Evolutionary conservation across 2,888 invertebrate species (phyloP), one percentile per base, ranked within the genome.

Genomic region (Pyrrhia umbra): DNA sequence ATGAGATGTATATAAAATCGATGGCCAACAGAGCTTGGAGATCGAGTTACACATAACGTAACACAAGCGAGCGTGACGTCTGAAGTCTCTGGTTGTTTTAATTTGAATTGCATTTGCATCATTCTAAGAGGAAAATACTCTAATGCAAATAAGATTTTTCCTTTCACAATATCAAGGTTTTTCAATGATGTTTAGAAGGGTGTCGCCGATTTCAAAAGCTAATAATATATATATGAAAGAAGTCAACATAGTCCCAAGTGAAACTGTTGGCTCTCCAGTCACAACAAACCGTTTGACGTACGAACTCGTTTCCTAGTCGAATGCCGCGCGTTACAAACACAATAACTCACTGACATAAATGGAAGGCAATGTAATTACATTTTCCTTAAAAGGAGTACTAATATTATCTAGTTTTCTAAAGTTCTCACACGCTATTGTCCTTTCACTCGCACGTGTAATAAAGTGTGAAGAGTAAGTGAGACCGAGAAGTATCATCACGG

Each of bases 311-410:
- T 88, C 88, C 86, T 85, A 79, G 51, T 70, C 70, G 63, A 76
- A 84, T 86, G 74, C 80, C 72, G 47, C 68, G 45, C 67, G 67
- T 75, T 78, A 68, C 71, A 66, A 68, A 70, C 73, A 74, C 80
- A 78, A 79, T 78, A 82, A 81, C 74, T 74, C 60, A 77, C 70
- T 66, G 68, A 76, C 85, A 68, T 83, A 81, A 62, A 85, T 75
- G 81, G 84, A 73, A 52, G 63, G 74, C 74, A 61, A 78, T 57
- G 73, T 85, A 85, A 85, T 88, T 85, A 85, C 79, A 85, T 85
- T 86, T 81, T 73, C 90, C 90, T 82, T 87, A 84, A 82, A 83
- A 79, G 85, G 89, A 47, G 46, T 67, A 68, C 65, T 57, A 80
- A 72, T 82, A 76, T 67, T 78, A 82, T 82, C 87, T 80, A 81